A percentile compares a stretch with the other conserved stretches of the same genome.
Evolutionary conservation across 1,140 invertebrate genomes (phyloP).

Genomic region (Aphis craccivora): DNA sequence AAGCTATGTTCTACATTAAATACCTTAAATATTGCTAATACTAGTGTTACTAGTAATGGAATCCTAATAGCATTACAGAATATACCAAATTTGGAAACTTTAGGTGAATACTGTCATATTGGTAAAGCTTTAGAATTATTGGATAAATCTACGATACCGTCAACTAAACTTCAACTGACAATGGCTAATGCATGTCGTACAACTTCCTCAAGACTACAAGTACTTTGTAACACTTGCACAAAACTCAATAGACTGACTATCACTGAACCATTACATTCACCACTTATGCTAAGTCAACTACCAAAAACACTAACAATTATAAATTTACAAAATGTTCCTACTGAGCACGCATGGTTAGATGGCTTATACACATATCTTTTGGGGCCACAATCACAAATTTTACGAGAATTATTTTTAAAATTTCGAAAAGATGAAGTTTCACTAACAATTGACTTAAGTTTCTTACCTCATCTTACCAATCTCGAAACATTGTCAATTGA

Average conservation of each 20-base stretch:
- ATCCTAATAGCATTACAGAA: constrained; percentile 65
- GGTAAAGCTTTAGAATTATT: constrained; percentile 65
- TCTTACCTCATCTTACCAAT: constrained; percentile 64
- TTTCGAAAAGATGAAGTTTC: constrained; percentile 62
- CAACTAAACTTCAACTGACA: constrained; percentile 61
- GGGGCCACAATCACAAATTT: constrained; percentile 63
- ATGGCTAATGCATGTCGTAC: constrained; percentile 64
- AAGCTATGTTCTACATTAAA: constrained; percentile 65
- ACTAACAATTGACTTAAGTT: constrained; percentile 64
- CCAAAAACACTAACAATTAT: constrained; percentile 64
- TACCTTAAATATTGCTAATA: constrained; percentile 66
- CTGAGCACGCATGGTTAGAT: constrained; percentile 64
- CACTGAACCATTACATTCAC: constrained; percentile 65
- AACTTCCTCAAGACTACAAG: constrained; percentile 63
- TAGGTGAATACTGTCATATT: constrained; percentile 66
- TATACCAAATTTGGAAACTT: constrained; percentile 65
- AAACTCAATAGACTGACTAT: constrained; percentile 65
- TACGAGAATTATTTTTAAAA: constrained; percentile 64
- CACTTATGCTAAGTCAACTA: constrained; percentile 64
- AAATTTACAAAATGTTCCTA: constrained; percentile 65
- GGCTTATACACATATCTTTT: constrained; percentile 65
- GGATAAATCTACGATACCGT: constrained; percentile 59
- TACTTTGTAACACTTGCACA: constrained; percentile 65
- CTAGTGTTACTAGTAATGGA: constrained; percentile 65
- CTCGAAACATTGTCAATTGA: constrained; percentile 64